phyloP scores from a whole-genome alignment of 2,113 vertebrate species.

The Edolisoma coerulescens region DNA sequence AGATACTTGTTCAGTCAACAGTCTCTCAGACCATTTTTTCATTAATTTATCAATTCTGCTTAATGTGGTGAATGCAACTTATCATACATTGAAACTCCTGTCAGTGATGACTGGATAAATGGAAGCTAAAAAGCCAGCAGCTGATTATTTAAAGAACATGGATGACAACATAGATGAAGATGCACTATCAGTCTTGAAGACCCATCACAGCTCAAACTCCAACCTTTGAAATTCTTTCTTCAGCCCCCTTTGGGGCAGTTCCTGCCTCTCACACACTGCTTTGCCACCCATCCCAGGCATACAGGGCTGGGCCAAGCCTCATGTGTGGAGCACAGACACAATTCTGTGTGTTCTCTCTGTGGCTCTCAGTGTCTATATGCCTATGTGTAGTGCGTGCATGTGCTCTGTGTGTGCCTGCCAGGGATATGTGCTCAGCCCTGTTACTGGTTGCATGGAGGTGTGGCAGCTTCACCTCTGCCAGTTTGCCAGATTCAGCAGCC shows the following conservation, averaged over 20 bases:
- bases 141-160: background rate
- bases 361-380: too few relatives aligned
- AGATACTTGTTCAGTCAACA: background rate
- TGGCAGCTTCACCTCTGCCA: background rate
- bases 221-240: background rate
- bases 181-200: background rate
- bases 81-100: background rate
- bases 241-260: background rate
- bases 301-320: background rate
- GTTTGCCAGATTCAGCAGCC: background rate
- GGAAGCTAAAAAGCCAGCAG: background rate
- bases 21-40: background rate
- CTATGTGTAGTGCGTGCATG: fast-evolving
- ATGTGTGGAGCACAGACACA: fast-evolving
- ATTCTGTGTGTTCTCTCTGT: background rate
- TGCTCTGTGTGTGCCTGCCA: background rate
- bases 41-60: background rate
- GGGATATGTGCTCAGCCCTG: background rate
- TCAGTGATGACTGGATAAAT: background rate
- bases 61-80: background rate
- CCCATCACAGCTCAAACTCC: background rate
- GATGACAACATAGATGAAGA: background rate
- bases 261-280: background rate
- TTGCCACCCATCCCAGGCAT: fast-evolving
- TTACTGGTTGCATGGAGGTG: background rate